Evolutionary conservation across 2,113 vertebrate species (phyloP).

Genomic region (Notarius quadriscutis): DNA sequence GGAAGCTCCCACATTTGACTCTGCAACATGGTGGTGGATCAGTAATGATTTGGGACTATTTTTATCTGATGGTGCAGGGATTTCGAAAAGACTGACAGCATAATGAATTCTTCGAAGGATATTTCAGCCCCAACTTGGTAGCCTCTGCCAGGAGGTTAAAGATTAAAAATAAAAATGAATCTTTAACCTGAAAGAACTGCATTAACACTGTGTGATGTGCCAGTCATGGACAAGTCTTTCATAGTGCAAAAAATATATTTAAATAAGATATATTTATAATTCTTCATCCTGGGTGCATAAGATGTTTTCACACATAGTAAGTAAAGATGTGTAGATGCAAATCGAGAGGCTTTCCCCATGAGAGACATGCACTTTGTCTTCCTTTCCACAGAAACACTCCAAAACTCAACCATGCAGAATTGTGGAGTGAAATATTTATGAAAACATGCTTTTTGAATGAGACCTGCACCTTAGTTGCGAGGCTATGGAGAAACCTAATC

Average conservation of each 20-base stretch:
- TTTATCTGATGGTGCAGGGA: neutral
- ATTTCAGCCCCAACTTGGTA: neutral
- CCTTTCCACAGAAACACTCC: neutral
- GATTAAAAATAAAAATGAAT: neutral
- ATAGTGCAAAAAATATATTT: neutral
- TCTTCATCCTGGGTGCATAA: neutral
- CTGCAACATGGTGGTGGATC: neutral
- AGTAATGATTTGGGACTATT: neutral
- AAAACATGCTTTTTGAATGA: neutral
- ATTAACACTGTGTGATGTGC: neutral
- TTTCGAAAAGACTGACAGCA: neutral
- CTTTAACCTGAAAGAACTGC: neutral
- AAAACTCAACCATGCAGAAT: constrained; percentile 14
- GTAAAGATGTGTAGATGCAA: neutral
- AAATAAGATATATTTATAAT: neutral
- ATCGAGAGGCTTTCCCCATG: neutral
- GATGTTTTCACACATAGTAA: neutral
- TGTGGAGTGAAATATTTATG: constrained; percentile 40
- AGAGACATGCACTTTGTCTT: constrained; percentile 5
- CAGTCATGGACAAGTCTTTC: neutral
- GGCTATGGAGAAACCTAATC: constrained; percentile 30
- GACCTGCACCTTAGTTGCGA: neutral
- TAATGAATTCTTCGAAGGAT: neutral
- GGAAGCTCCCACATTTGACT: neutral
- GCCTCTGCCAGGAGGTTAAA: neutral